Base-by-base conservation (phyloP, 2,888 invertebrate genomes). In the Spisula solida region DNA sequence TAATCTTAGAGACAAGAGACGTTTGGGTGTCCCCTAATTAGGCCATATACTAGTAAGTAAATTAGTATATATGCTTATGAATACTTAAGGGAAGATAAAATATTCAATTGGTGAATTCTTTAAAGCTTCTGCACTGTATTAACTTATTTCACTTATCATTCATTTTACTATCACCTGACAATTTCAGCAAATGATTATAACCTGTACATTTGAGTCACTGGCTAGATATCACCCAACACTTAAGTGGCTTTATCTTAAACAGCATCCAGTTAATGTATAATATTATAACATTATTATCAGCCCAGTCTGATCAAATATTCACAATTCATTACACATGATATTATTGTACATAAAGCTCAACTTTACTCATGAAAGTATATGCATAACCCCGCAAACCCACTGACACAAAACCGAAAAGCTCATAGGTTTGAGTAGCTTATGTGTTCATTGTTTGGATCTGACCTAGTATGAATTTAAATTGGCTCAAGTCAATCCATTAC, bases 141-240 rank as follows among this genome's bases (percentile, higher is more conserved):
- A 66, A n/a, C 60, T n/a, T 66, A 25, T 66, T 4, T 66, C n/a
- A 66, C n/a, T 20, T 51, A 51, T 51, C 25, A 66, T 66, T 51
- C 5, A 66, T 66, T 66, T 25, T 5, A 25, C 8, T 66, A 66
- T 66, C 60, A 66, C 25, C 60, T 25, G 0, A 25, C 10, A 66
- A 66, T 66, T 66, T 66, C 60, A 66, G 25, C 60, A 66, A 66
- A 66, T 66, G 60, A 66, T 66, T 25, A 41, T 41, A 66, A 25
- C 60, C 60, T 6, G 6, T 6, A 66, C 25, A 66, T 25, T 51
- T 25, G 25, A 66, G 60, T 66, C 25, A 66, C 25, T 66, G 4
- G 41, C 8, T 5, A 41, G 60, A 66, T 66, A 66, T 66, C 60
- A 25, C 12, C n/a, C 2, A 66, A 66, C 25, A 66, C 25, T 25